phyloP scores from a whole-genome alignment of 2,113 vertebrate genomes.

The Hystrix cristata region DNA sequence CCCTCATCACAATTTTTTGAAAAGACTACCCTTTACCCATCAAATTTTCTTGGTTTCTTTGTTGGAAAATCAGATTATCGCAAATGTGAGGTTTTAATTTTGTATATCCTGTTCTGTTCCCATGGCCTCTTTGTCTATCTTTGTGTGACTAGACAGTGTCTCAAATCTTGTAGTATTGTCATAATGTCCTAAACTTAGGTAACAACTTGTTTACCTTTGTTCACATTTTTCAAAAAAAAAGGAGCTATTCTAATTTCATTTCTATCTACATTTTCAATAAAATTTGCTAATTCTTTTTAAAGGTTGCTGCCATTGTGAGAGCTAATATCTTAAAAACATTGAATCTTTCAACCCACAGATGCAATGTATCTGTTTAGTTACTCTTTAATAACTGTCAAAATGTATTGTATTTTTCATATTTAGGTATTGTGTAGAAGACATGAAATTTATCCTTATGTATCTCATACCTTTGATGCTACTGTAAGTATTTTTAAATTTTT shows the following conservation, averaged over 20 bases:
- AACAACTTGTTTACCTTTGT: background rate
- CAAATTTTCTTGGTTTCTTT: background rate
- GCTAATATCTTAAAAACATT: background rate
- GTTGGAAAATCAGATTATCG: background rate
- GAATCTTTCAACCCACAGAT: background rate
- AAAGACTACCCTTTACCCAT: background rate
- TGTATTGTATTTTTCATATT: background rate
- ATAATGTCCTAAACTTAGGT: background rate
- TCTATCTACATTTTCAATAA: background rate
- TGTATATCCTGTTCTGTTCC: background rate
- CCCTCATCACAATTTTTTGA: background rate
- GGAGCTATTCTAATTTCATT: background rate
- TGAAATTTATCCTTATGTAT: background rate
- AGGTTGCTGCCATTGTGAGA: background rate
- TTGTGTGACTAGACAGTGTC: background rate
- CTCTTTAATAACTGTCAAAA: background rate
- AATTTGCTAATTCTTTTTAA: background rate
- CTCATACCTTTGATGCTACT: background rate
- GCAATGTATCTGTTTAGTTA: background rate
- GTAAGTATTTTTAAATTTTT: conserved; percentile 1
- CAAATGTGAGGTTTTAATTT: background rate
- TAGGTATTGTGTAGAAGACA: background rate
- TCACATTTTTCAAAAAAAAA: background rate
- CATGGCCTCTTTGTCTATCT: background rate
- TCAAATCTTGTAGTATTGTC: background rate